Evolutionary conservation across 2,888 invertebrate species (phyloP), one percentile per base, ranked within the genome.

Genomic region (Netelia fuscicornis): DNA sequence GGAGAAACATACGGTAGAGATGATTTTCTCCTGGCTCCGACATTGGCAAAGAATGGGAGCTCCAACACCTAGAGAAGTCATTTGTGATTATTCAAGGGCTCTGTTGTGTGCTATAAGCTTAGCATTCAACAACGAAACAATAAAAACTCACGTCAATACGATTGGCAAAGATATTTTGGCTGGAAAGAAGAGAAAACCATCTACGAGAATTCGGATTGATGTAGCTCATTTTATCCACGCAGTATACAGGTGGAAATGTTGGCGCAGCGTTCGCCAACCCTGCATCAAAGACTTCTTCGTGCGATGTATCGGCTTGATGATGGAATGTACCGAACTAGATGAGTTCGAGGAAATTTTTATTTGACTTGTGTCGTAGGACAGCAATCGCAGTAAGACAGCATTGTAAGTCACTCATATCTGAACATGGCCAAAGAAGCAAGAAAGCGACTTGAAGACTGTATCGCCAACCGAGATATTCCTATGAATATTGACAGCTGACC

Each of bases 161-260:
- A 13, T 13, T 9, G 13, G 10, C 1, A 52, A 10, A 52, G 52
- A 52, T 52, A 13, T 52, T 52, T 13, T 52, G 11, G 10, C 52
- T 52, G 52, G 1, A 52, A 52, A 11, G 30, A 30, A 30, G 13
- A 13, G 11, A 2, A 44, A 1, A n/a, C 65, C 74, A 17, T 23
- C 52, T 2, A 85, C 83, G 10, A 54, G 75, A 2, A 44, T 83
- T 0, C 52, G 85, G 37, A 64, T 86, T 11, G 84, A 86, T 52
- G 84, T 86, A 6, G 79, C 84, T 5, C 84, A 84, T 56, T 20
- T 84, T 2, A 84, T 78, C 0, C 78, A 86, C 37, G 58, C 79
- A 23, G 52, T 86, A 13, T 70, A 71, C 17, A 30, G 81, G 8
- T 84, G 83, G 86, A 23, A 72, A 56, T 80, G 72, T 58, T 72